phyloP scores from a whole-genome alignment of 2,797 vertebrate genomes.

The Triplophysa bombifrons region DNA sequence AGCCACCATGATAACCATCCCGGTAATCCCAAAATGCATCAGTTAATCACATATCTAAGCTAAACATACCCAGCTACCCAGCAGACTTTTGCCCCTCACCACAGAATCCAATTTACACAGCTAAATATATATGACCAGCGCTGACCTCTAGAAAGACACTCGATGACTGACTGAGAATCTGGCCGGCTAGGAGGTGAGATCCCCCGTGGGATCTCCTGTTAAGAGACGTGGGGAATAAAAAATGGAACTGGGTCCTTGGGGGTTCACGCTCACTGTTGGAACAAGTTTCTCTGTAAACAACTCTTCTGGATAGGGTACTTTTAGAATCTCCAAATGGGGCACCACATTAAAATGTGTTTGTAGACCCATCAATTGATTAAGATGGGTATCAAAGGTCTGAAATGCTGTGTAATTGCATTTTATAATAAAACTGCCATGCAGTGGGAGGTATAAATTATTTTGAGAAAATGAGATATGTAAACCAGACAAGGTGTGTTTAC shows the following conservation, averaged over 20 bases:
- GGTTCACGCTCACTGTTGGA: slow-evolving; percentile 47
- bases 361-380: background rate
- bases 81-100: slow-evolving; percentile 33
- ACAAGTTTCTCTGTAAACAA: slow-evolving; percentile 49
- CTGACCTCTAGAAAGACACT: slow-evolving; percentile 40
- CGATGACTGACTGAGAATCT: slow-evolving; percentile 1
- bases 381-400: background rate
- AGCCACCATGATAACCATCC: slow-evolving; percentile 11
- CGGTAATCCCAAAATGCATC: slow-evolving; percentile 36
- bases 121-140: slow-evolving; percentile 56
- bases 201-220: slow-evolving; percentile 19
- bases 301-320: slow-evolving; percentile 10
- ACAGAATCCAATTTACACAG: slow-evolving; percentile 56
- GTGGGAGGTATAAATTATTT: background rate
- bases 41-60: slow-evolving; percentile 29
- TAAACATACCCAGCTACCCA: slow-evolving; percentile 37
- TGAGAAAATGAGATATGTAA: background rate
- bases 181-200: slow-evolving; percentile 20
- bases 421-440: background rate
- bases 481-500: background rate
- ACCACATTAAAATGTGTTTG: slow-evolving; percentile 30
- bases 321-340: background rate
- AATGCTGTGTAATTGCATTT: background rate
- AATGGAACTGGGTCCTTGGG: slow-evolving; percentile 31
- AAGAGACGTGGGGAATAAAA: background rate